Evolutionary conservation across 2,888 invertebrate genomes (phyloP), one percentile per base, ranked within the genome.

Genomic region (Mimachlamys varia): DNA sequence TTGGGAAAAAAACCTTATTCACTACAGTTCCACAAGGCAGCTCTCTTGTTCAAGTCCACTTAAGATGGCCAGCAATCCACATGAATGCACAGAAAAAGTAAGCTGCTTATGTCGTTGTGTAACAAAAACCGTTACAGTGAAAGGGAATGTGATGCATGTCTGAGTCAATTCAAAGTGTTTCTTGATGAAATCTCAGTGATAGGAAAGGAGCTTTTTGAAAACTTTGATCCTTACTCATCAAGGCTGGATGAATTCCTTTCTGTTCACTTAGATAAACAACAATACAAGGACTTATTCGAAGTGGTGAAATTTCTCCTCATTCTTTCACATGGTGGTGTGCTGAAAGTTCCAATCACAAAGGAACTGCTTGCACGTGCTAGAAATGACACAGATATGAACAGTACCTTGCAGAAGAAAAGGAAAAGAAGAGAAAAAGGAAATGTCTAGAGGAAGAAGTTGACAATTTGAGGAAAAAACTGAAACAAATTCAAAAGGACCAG

Each of bases 1-100:
- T 89, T 88, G n/a, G 53, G 90, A 90, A 44, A 91, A 91, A 76
- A 88, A 89, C 37, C 91, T 90, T 49, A 10, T 87, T 33, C 88
- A 37, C 33, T 91, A 90, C 58, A 13, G 88, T 27, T 12, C 89
- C 10, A 90, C 90, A 22, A 58, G 88, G 87, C 38, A 90, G 4
- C n/a, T 91, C 33, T 37, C 53, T n/a, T 89, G 89, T 49, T 76
- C 90, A 33, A 87, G 89, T 53, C 91, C 91, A 88, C 89, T 53
- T 22, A 38, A 91, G 76, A 92, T 92, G 91, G 88, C 62, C 50
- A 27, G 27, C 15, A 17, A 89, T 19, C 87, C 87, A 76, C 27
- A 76, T 87, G 19, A n/a, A 22, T 90, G 27, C 27, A 76, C 27
- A n/a, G 27, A 27, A n/a, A 27, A 76, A 33, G 44, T 49, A 76